Evolutionary conservation across 2,113 vertebrate species (phyloP).

Genomic region (Emydura subglobosa): DNA sequence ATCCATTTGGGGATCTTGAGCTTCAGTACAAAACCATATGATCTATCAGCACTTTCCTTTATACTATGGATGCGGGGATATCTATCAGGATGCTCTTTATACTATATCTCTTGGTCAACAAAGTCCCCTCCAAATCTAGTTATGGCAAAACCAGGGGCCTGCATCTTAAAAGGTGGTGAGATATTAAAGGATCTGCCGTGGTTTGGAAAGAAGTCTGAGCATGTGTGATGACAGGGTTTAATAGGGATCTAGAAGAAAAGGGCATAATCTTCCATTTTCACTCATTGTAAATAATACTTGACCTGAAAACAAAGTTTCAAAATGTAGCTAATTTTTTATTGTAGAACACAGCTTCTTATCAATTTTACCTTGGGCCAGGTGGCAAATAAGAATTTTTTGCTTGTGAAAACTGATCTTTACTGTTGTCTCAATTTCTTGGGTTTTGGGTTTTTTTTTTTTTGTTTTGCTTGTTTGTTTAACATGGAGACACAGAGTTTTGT

Average conservation of each 20-base stretch:
- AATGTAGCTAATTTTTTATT: background rate
- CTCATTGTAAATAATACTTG: background rate
- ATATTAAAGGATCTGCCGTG: background rate
- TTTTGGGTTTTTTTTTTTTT: background rate
- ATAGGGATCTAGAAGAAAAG: background rate
- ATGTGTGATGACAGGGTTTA: background rate
- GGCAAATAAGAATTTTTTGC: background rate
- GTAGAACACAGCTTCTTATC: background rate
- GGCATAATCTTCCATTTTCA: background rate
- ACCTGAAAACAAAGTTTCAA: background rate
- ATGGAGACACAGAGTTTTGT: background rate
- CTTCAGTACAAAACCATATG: constrained; percentile 37
- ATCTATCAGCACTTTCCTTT: background rate
- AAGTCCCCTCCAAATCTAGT: background rate
- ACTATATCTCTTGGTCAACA: background rate
- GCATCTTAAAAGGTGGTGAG: background rate
- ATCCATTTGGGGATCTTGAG: constrained; percentile 21
- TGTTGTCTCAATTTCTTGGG: background rate
- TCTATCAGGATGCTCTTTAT: background rate
- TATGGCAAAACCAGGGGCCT: background rate
- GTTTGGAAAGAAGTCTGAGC: background rate
- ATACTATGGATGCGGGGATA: background rate
- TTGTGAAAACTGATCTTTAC: background rate
- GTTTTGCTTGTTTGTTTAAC: background rate
- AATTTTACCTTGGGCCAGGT: background rate